A percentile compares a stretch with the other conserved stretches of the same genome.
These are phyloP conservation scores for Nothobranchius furzeri DNA, from an alignment of 2,113 vertebrate genomes.

Conservation along the genomic window DNA sequence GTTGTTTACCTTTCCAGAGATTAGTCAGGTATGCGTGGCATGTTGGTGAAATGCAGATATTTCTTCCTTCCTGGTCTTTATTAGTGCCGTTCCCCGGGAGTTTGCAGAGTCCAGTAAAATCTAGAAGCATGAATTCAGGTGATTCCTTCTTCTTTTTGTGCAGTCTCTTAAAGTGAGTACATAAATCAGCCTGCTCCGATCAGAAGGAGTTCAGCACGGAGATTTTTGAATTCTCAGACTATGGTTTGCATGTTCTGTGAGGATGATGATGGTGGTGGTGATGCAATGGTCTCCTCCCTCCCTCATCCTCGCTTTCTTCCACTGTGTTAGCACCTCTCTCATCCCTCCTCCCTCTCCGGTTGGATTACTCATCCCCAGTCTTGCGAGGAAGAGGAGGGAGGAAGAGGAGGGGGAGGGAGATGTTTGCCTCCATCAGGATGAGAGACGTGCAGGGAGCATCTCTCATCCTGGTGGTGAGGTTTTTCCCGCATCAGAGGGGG, in stretches of 20 bases:
- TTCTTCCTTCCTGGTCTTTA: neutral
- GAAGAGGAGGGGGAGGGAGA: neutral
- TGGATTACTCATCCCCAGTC: constrained; percentile 63
- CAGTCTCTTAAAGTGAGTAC: neutral
- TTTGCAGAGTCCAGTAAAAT: neutral
- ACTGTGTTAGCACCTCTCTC: constrained; percentile 7
- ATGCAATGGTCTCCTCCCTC: constrained; percentile 35
- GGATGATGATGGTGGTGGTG: constrained; percentile 40
- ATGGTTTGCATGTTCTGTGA: constrained; percentile 27
- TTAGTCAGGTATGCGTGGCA: constrained; percentile 15
- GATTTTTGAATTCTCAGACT: constrained; percentile 11
- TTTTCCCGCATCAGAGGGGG: constrained; percentile 64
- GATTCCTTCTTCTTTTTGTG: neutral
- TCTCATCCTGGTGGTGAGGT: constrained; percentile 50
- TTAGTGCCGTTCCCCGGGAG: neutral
- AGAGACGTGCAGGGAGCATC: constrained; percentile 11
- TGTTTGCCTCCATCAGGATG: neutral
- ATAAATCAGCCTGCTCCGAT: constrained; percentile 2
- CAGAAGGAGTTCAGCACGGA: constrained; percentile 3
- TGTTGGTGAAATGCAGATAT: neutral
- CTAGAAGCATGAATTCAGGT: neutral
- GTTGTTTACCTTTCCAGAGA: constrained; percentile 19
- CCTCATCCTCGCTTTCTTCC: neutral
- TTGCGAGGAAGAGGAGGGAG: constrained; percentile 10
- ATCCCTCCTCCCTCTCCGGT: constrained; percentile 5